A percentile compares a stretch with the other conserved stretches of the same genome.
phyloP scores from a whole-genome alignment of 2,888 invertebrate species.

The Glaucopsyche alexis region DNA sequence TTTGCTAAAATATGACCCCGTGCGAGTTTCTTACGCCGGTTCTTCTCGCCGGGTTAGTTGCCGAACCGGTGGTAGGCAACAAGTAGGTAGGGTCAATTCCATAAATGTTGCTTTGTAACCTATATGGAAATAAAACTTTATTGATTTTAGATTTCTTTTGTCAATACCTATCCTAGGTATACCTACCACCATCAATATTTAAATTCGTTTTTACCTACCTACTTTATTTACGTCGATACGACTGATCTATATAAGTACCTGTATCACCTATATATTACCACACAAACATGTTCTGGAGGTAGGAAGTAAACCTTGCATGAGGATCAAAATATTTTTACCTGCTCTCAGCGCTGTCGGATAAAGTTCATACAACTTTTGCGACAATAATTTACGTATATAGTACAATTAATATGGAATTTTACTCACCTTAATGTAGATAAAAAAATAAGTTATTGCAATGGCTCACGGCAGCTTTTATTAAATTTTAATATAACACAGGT shows the following conservation, averaged over 20 bases:
- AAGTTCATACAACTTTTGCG: slow-evolving; percentile 21
- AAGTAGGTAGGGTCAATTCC: too few relatives aligned
- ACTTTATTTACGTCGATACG: background rate
- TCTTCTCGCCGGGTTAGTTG: too few relatives aligned
- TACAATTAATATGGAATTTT: slow-evolving; percentile 12
- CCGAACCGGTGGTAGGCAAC: too few relatives aligned
- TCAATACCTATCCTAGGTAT: too few relatives aligned
- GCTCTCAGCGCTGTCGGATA: background rate
- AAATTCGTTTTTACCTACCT: too few relatives aligned
- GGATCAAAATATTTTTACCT: slow-evolving; percentile 30
- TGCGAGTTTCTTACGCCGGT: too few relatives aligned
- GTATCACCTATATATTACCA: slow-evolving; percentile 3
- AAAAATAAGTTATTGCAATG: slow-evolving; percentile 1
- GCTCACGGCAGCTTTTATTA: background rate
- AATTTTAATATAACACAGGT: background rate
- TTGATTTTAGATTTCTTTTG: too few relatives aligned
- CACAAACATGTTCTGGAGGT: slow-evolving; percentile 23
- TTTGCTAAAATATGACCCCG: too few relatives aligned
- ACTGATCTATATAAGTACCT: slow-evolving; percentile 2
- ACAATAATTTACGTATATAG: slow-evolving; percentile 7
- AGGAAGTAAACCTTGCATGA: slow-evolving; percentile 29
- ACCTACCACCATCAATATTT: too few relatives aligned
- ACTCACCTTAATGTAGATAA: slow-evolving; percentile 12
- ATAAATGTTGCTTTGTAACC: too few relatives aligned
- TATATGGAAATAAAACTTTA: too few relatives aligned